Evolutionary conservation across 2,113 vertebrate species (phyloP).

Genomic region (Lophochroa leadbeateri): DNA sequence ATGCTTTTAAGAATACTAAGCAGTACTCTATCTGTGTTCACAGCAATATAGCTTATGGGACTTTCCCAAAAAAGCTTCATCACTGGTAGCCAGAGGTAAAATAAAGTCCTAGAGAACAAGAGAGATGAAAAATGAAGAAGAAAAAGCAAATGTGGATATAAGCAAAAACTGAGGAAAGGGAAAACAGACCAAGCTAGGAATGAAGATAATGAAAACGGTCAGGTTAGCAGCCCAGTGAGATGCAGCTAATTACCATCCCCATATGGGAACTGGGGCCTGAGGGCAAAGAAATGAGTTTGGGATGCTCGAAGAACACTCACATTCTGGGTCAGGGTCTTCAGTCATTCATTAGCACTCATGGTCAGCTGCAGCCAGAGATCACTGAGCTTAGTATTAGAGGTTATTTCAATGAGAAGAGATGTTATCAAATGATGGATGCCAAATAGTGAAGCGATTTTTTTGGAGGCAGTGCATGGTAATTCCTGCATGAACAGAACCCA

Average conservation of each 20-base stretch:
- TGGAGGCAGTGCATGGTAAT: neutral
- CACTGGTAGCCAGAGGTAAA: neutral
- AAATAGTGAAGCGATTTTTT: neutral
- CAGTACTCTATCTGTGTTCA: neutral
- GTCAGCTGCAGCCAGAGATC: neutral
- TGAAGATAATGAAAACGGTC: conserved; percentile 1
- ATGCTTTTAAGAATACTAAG: neutral
- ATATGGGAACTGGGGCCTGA: conserved; percentile 36
- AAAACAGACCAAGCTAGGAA: conserved; percentile 9
- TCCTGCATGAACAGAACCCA: neutral
- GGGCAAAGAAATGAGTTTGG: conserved; percentile 42
- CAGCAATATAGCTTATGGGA: neutral
- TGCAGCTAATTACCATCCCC: neutral
- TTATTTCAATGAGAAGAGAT: neutral
- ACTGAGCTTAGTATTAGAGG: neutral
- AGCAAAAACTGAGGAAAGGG: neutral
- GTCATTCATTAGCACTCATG: neutral
- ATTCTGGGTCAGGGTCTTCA: neutral
- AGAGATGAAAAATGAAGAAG: neutral
- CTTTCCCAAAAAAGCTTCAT: neutral
- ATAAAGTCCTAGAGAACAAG: neutral
- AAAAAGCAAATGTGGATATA: neutral
- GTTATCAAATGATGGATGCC: neutral
- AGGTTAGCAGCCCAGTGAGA: conserved; percentile 38
- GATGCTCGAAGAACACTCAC: neutral